Evolutionary conservation across 2,113 vertebrate genomes (phyloP), one percentile per base, ranked within the genome.

Genomic region (Istiophorus platypterus): DNA sequence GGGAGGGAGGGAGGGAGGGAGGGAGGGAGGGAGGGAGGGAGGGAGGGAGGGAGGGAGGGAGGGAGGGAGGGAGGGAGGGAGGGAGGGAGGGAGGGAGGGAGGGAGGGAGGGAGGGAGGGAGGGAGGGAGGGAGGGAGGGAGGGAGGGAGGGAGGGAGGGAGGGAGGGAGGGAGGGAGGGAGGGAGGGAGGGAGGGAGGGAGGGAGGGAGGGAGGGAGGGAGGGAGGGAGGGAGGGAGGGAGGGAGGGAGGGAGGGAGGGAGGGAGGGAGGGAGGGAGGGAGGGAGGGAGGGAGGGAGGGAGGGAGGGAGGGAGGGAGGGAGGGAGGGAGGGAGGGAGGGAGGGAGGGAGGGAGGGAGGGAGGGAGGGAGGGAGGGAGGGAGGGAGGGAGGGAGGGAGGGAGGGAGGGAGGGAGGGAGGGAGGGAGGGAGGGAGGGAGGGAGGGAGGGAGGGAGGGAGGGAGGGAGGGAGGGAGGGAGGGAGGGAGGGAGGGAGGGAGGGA

Each of bases 41-140:
- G 69, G 56, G 81, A 70, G 24, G 62, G 47, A n/a, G n/a, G n/a
- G 27, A 42, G 64, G 63, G 51, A 66, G 69, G 24, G 72, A 66
- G 68, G 39, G n/a, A 63, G 49, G 71, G 29, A 24, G 69, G 52
- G n/a, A 13, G n/a, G n/a, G n/a, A 24, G 69, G 56, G 81, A 70
- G 24, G 62, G 47, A n/a, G n/a, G n/a, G 27, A 42, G 64, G 63
- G 51, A 66, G 69, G 24, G 72, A 66, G 68, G 39, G n/a, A 63
- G 49, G 71, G 29, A 24, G 69, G 52, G n/a, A 13, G n/a, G n/a
- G n/a, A 24, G 69, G 56, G 81, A 70, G 24, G 62, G 47, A n/a
- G n/a, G n/a, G 27, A 42, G 64, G 63, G 51, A 66, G 69, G 24
- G 72, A 66, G 68, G 39, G n/a, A 63, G 49, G 71, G 29, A 24